A percentile compares a stretch with the other conserved stretches of the same genome.
phyloP scores from a whole-genome alignment of 2,113 vertebrate species.

The Thunnus maccoyii region DNA sequence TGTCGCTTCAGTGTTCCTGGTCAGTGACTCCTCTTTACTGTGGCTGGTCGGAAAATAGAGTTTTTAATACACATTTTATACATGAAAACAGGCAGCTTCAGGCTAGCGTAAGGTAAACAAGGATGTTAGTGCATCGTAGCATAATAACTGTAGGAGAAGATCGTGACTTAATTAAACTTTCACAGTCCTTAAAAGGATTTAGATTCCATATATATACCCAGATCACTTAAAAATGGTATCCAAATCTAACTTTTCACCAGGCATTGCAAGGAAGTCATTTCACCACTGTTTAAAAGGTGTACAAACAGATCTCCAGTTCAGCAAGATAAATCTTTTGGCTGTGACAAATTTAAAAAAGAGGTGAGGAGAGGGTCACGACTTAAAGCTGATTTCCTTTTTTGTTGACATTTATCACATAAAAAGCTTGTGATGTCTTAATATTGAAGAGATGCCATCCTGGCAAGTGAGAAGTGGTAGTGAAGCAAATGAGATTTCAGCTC shows the following conservation, averaged over 20 bases:
- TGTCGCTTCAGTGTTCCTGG: too few relatives aligned
- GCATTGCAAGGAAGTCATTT: too few relatives aligned
- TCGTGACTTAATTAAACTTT: neutral
- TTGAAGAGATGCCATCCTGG: neutral
- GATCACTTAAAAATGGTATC: neutral
- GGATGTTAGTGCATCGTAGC: neutral
- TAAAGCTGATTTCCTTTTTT: too few relatives aligned
- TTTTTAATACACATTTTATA: neutral
- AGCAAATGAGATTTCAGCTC: neutral
- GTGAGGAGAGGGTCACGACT: too few relatives aligned
- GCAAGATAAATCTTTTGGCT: too few relatives aligned
- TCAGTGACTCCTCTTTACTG: neutral
- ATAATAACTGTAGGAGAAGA: neutral
- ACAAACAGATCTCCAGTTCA: too few relatives aligned
- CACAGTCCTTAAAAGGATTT: too few relatives aligned
- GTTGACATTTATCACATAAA: neutral
- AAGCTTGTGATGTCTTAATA: neutral
- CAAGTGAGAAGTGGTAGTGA: neutral
- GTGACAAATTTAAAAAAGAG: too few relatives aligned
- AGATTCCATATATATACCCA: too few relatives aligned
- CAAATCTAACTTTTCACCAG: neutral
- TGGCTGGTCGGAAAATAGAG: neutral
- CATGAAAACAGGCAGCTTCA: neutral
- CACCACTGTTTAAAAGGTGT: too few relatives aligned
- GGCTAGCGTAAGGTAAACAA: neutral